Base-by-base conservation (phyloP, 2,113 vertebrate genomes). In the Poicephalus meyeri region DNA sequence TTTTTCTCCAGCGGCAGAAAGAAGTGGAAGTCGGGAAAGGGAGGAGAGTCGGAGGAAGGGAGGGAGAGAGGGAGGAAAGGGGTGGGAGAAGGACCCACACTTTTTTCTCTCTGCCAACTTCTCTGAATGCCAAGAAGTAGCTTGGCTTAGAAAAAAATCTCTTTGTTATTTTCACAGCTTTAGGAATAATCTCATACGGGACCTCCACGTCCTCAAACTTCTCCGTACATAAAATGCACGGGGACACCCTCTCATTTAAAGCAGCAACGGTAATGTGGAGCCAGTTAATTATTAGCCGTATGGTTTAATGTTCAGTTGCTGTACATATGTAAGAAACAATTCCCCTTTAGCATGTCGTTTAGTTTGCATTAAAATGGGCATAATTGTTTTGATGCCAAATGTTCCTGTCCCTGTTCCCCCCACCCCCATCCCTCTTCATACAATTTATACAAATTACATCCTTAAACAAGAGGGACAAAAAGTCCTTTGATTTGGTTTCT, bases 51-150 rank as follows among this genome's bases (percentile, higher is more conserved):
- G 1, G 79, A 88, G 89, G 58, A 68, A 78, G 52, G 55, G 53
- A 87, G 84, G 71, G 85, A 88, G 78, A 35, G 78, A 60, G 35
- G 41, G 93, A 88, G 53, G 47, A 86, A 90, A 72, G 56, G 84
- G 56, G 52, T 85, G 83, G 87, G 83, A 84, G 79, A 95, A 91
- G 46, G 72, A 33, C 56, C 14, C 8, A 63, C 74, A 95, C 94
- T 88, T 92, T 94, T 91, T 97, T 96, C 71, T 96, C 88, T 68
- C 82, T 97, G 96, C 97, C 96, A 97, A 91, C 91, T 96, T 96
- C 84, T 89, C 70, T 89, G 87, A 88, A 83, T 92, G 96, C 95
- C 95, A 97, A 97, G 92, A 90, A 96, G 86, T 91, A 85, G 61
- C 74, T 89, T 79, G 64, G 71, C 72, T 92, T 68, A n/a, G 35